Evolutionary conservation across 2,113 vertebrate species (phyloP).

Genomic region (Axis porcinus): DNA sequence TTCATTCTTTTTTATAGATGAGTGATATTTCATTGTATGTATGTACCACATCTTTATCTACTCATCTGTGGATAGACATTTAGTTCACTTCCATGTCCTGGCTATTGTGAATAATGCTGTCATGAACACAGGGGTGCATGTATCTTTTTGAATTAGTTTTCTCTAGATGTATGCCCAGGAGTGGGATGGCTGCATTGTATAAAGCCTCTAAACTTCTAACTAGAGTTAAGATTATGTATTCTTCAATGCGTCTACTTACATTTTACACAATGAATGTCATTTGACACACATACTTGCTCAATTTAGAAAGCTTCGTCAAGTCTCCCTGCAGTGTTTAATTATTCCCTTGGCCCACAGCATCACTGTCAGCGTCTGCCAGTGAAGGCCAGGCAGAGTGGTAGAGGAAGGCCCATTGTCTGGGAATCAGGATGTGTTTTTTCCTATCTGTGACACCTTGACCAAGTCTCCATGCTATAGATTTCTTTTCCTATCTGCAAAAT

Average conservation of each 20-base stretch:
- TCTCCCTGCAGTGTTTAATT: background rate
- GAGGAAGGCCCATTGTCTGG: background rate
- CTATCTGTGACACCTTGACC: background rate
- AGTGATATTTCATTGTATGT: background rate
- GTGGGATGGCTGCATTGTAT: background rate
- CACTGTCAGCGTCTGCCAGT: background rate
- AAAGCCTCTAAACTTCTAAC: background rate
- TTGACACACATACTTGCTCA: background rate
- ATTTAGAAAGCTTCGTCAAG: background rate
- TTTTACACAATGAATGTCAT: background rate
- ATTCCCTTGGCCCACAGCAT: background rate
- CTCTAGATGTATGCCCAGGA: background rate
- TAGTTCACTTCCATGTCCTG: background rate
- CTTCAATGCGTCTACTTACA: background rate
- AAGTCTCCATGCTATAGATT: background rate
- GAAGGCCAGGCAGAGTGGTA: background rate
- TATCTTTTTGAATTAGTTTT: background rate
- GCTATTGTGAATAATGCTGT: background rate
- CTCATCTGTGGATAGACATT: background rate
- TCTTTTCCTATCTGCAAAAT: background rate
- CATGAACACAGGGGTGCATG: fast-evolving
- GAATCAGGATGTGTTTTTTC: background rate
- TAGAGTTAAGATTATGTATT: background rate
- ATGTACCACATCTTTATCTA: background rate
- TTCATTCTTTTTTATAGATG: background rate